These are phyloP conservation scores for Bombus polaris DNA, from an alignment of 1,140 invertebrate genomes.

Conservation along the genomic window DNA sequence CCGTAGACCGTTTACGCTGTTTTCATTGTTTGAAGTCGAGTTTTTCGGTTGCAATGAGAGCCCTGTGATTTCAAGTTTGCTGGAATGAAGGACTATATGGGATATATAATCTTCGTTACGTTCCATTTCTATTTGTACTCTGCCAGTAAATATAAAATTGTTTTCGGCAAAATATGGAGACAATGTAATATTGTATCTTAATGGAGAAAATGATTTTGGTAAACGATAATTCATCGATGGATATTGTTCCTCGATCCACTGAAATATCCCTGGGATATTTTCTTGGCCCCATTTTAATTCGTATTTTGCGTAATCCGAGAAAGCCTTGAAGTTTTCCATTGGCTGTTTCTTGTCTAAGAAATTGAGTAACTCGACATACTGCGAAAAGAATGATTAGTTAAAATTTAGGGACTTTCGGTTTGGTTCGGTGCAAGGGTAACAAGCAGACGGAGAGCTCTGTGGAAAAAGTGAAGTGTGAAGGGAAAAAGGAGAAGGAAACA, in stretches of 20 bases:
- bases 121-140: constrained; percentile 67
- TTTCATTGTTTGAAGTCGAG: too few relatives aligned
- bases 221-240: constrained; percentile 64
- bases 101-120: constrained; percentile 35
- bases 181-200: constrained; percentile 70
- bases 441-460: too few relatives aligned
- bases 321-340: constrained; percentile 19
- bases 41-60: background rate
- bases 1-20: fast-evolving
- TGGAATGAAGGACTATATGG: constrained; percentile 69
- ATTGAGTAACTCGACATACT: constrained; percentile 62
- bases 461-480: too few relatives aligned
- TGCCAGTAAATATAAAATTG: constrained; percentile 71
- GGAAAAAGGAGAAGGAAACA: too few relatives aligned
- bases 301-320: constrained; percentile 21
- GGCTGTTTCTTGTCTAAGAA: constrained; percentile 8
- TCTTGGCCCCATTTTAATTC: constrained; percentile 68
- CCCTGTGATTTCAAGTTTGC: constrained; percentile 59
- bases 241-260: constrained; percentile 63
- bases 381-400: background rate
- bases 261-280: constrained; percentile 57
- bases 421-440: too few relatives aligned
- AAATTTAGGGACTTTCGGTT: background rate
- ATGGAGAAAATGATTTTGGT: constrained; percentile 65
- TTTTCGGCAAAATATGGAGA: constrained; percentile 66